Evolutionary conservation across 2,113 vertebrate species (phyloP), one percentile per base, ranked within the genome.

Genomic region (Oreochromis niloticus): DNA sequence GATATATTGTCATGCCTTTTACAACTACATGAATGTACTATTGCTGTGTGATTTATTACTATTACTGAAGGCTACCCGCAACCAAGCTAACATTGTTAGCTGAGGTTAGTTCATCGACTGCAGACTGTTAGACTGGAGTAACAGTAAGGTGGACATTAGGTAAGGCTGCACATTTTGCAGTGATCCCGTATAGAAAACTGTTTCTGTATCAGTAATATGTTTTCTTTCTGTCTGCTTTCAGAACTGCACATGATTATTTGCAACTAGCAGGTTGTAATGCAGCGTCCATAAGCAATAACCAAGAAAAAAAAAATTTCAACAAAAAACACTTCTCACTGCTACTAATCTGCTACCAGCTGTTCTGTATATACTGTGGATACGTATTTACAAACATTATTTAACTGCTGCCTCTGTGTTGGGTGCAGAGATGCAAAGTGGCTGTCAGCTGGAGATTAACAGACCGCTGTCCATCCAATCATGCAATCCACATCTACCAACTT

Each of bases 261-360:
- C 8, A 9, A 17, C 50, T 52, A 52, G 17, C 17, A 52, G 8
- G 50, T 52, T 52, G 52, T 54, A 54, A 54, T 54, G 52, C 52
- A 0, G 52, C 19, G 0, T 36, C 17, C 61, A 36, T 39, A 0
- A 41, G 11, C 19, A 68, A 39, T 68, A 68, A 68, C 19, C 19
- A 68, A 22, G 6, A 59, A 68, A 22, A 12, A 14, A 57, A 2
- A 2, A 2, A 48, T 1, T 12, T 27, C 24, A 57, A 13, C 24
- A 8, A 57, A 57, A 30, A 57, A 13, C 11, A 13, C 61, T 66
- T 39, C 34, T 66, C 34, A 39, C 32, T 11, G 30, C 59, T 19
- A 3, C 30, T 36, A 68, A 68, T 39, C 19, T 22, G 36, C 36
- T 68, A 0, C 63, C 34, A 68, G 63, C 19, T 41, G 63, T 5